Evolutionary conservation across 2,888 invertebrate species (phyloP), one percentile per base, ranked within the genome.

Genomic region (Plebejus argus): DNA sequence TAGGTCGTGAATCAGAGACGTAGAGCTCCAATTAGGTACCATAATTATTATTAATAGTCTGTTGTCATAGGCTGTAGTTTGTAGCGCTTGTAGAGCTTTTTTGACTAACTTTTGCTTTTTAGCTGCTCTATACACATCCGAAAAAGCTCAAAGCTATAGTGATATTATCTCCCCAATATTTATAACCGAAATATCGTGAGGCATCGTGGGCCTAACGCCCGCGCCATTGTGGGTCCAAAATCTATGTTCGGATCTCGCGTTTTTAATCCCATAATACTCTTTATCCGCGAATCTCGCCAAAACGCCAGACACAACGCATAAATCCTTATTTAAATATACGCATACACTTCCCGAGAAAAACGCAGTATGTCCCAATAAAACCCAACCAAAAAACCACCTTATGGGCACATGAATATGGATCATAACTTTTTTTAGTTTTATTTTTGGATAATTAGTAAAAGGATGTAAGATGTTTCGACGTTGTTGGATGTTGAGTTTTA

Each of bases 271-370:
- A 85, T 86, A 85, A 86, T 85, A 87, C 88, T 86, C 90, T 88
- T 92, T 92, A 93, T 93, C 93, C 91, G 86, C 86, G 87, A 88
- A 93, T 91, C 93, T 93, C 90, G 91, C 93, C 92, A 91, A 93
- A 92, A 92, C 87, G 87, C 91, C 93, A 93, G 93, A 92, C 93
- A 90, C 90, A 89, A 89, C 89, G 89, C 93, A 93, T 94, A 94
- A 94, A 93, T 93, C 93, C 91, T 92, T 92, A 93, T 94, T 94
- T 92, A 93, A 93, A 93, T 93, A 92, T 93, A 92, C 90, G 88
- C 85, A 86, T 84, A 81, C 80, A 79, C 79, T 80, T 80, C 79
- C 78, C 80, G 84, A 84, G 53, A 33, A 70, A 72, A 45, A 76
- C n/a, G 56, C 49, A 18, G 6, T 18, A 66, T 79, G 74, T 66